Evolutionary conservation across 2,888 invertebrate species (phyloP), one percentile per base, ranked within the genome.

Genomic region (Artemia sinica): DNA sequence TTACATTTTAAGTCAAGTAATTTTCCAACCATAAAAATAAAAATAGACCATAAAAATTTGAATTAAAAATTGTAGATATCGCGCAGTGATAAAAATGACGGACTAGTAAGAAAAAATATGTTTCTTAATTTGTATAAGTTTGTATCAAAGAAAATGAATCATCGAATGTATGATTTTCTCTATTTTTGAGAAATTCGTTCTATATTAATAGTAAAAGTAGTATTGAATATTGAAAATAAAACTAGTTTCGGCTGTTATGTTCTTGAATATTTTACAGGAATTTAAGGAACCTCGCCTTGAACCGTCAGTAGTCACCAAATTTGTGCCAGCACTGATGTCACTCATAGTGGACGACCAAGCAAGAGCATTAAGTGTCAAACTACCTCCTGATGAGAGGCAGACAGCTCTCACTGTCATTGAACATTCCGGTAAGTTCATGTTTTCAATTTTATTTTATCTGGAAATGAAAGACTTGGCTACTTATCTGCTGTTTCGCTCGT

Each of bases 261-360:
- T 48, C n/a, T n/a, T 11, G 10, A n/a, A 65, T 65, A 49, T 70
- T 41, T 14, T 72, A 9, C 88, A 91, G 80, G 89, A 91, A 74
- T 95, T 94, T 75, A 92, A 92, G 76, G 96, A 96, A 77, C 94
- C 95, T 0, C 93, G 93, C 80, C 80, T 95, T 70, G 94, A 95
- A 74, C 86, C 87, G 75, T 90, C 91, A 80, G 86, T 95, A 50
- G 90, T 96, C 0, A 94, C 93, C 0, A 93, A 94, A 79, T 95
- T 93, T 79, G 79, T 96, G 71, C 94, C 96, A 1, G 90, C 92
- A 1, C 79, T 96, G 10, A 91, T 94, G 87, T 90, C 91, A 0
- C 81, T 95, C 10, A 92, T 96, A 87, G 93, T 84, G 52, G 83
- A 83, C 72, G 83, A 83, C 74, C 82, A 82, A 74, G 79, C 80